Base-by-base conservation (phyloP, 1,140 invertebrate genomes). In the Solenopsis invicta region DNA sequence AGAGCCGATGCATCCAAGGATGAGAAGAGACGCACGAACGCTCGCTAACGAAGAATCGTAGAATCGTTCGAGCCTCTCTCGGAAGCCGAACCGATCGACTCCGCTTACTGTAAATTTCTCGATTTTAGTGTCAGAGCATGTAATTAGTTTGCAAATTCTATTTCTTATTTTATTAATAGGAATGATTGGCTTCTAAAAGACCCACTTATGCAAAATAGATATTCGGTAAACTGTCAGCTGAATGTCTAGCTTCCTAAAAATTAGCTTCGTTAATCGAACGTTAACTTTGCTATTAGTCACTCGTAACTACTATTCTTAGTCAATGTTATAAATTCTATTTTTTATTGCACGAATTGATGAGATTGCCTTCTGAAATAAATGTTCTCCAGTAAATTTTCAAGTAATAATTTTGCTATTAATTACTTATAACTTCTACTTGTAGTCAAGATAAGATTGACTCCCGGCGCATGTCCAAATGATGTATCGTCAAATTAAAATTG, bases 1-100 rank as follows among this genome's bases (percentile, higher is more conserved):
- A 59, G 24, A 77, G 54, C 18, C 34, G 16, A 24, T 66, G 18
- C 67, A 77, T 74, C 41, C 72, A 71, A 34, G 18, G 64, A 71
- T 34, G 59, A 66, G 34, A 24, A 8, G 21, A 69, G 34, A 48
- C 12, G 6, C 37, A 62, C 64, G 18, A 41, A 74, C 24, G 77
- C 4, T 54, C 29, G 59, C 24, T 29, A 24, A 50, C 13, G 24
- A 29, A 62, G 4, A 9, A 29, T n/a, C 45, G 10, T 6, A 18
- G 16, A 71, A 16, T 56, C 48, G 0, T 45, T 41, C 13, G 37
- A 67, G 8, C 52, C 4, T 4, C 34, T 66, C 8, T 61, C 29
- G 41, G 37, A 41, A 13, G 34, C 8, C 62, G 34, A 41, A 67
- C 10, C 21, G 37, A 41, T 66, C n/a, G 12, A 21, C 18, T 48